phyloP scores from a whole-genome alignment of 2,888 invertebrate species.

The Myopa testacea region DNA sequence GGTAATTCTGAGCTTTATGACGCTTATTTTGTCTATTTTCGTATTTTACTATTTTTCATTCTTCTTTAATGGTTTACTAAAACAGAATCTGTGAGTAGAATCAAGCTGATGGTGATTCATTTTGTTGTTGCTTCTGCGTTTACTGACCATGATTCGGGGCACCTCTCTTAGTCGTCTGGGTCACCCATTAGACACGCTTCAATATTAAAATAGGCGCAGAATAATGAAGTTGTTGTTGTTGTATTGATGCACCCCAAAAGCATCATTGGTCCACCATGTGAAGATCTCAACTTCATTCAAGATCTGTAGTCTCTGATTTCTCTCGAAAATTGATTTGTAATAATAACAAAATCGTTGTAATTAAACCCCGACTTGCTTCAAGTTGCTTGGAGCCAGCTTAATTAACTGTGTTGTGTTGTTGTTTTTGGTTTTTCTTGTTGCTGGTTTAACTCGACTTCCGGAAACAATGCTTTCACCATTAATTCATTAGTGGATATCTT shows the following conservation, averaged over 20 bases:
- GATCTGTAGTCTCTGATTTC: background rate
- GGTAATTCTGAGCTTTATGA: conserved; percentile 21
- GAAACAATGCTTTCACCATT: background rate
- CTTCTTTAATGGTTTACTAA: conserved; percentile 25
- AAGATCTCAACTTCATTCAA: background rate
- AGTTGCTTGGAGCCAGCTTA: background rate
- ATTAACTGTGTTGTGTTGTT: background rate
- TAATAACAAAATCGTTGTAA: conserved; percentile 13
- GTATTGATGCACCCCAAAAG: background rate
- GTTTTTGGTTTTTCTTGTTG: background rate
- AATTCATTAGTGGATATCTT: background rate
- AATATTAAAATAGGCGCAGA: conserved; percentile 10
- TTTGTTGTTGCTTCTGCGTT: conserved; percentile 5
- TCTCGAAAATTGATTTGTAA: conserved; percentile 20
- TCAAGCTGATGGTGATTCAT: conserved; percentile 17
- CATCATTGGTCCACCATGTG: background rate
- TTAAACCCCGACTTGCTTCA: background rate
- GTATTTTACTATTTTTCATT: background rate
- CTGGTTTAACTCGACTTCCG: background rate
- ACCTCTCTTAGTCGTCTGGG: background rate
- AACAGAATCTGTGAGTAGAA: conserved; percentile 13
- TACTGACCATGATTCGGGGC: conserved; percentile 38
- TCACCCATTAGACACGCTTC: conserved; percentile 41
- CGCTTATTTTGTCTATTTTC: conserved; percentile 11
- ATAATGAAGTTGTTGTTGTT: too few relatives aligned